These are phyloP conservation scores for Pilophorus perplexus DNA, from an alignment of 2,888 invertebrate species.

Conservation along the genomic window DNA sequence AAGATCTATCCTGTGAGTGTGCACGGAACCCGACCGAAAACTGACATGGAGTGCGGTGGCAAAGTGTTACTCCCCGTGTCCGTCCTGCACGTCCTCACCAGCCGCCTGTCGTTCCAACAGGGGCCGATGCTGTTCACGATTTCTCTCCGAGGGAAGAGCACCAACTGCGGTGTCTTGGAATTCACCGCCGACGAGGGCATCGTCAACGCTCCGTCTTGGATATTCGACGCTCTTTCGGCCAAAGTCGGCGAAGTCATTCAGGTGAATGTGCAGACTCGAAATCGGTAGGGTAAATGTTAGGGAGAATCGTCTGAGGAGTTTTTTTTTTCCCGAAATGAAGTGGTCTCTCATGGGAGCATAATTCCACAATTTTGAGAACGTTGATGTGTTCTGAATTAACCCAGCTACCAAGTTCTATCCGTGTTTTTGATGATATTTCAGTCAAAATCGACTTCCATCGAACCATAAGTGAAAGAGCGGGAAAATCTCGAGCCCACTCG, in stretches of 20 bases:
- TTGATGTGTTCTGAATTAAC: background rate
- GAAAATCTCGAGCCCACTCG: no score
- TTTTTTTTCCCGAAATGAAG: background rate
- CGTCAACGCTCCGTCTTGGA: slow-evolving; percentile 97
- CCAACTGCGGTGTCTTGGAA: slow-evolving; percentile 95
- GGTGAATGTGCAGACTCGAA: no score
- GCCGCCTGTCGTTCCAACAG: slow-evolving; percentile 61
- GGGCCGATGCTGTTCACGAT: slow-evolving; percentile 97
- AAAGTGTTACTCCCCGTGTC: slow-evolving; percentile 99
- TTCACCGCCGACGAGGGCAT: slow-evolving; percentile 98
- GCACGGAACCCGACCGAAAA: slow-evolving; percentile 2
- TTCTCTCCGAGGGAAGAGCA: slow-evolving; percentile 62
- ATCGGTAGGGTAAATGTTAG: no score
- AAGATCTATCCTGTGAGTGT: slow-evolving; percentile 26
- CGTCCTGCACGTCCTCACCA: slow-evolving; percentile 85
- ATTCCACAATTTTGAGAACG: slow-evolving; percentile 2
- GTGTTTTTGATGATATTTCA: no score
- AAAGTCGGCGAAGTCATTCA: slow-evolving; percentile 84
- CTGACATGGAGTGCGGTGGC: slow-evolving; percentile 90
- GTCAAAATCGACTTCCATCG: no score
- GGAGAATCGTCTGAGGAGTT: no score
- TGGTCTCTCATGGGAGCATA: no score
- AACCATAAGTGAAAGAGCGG: no score
- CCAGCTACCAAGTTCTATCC: no score
- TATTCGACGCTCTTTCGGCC: slow-evolving; percentile 90